Conservation (phyloP, 2,797 vertebrate species). For the Naso thynnoides region DNA sequence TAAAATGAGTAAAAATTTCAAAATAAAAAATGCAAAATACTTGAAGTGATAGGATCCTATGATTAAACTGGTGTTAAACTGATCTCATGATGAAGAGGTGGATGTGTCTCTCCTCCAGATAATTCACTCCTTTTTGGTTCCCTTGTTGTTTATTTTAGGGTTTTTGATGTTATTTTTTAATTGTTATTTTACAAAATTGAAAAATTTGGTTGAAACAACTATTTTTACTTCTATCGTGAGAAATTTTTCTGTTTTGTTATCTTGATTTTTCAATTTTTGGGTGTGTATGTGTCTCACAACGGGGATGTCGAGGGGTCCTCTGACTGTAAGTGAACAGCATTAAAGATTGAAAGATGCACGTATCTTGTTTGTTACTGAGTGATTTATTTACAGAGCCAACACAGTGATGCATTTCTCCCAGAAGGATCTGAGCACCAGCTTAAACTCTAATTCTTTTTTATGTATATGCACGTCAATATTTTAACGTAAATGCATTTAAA, state of each 20-base stretch:
- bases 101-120: not conserved
- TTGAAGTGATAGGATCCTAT: not conserved
- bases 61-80: slow-evolving; percentile 1
- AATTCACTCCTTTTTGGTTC: not conserved
- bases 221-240: not conserved
- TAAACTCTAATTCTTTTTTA: not conserved
- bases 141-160: not conserved
- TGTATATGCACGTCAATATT: not conserved
- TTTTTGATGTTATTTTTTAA: not conserved
- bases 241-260: not conserved
- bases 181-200: not conserved
- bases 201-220: not conserved
- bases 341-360: slow-evolving; percentile 47
- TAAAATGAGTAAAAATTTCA: slow-evolving; percentile 3
- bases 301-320: not conserved
- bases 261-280: slow-evolving; percentile 13
- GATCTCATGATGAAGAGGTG: not conserved
- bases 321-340: slow-evolving; percentile 43
- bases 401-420: not conserved
- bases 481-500: not conserved
- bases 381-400: not conserved
- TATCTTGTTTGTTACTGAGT: not conserved
- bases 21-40: not conserved
- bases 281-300: slow-evolving; percentile 11
- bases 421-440: not conserved